Percentiles rank a stretch among this genome's conserved stretches.
phyloP scores from a whole-genome alignment of 2,797 vertebrate species.

The Acipenser ruthenus region DNA sequence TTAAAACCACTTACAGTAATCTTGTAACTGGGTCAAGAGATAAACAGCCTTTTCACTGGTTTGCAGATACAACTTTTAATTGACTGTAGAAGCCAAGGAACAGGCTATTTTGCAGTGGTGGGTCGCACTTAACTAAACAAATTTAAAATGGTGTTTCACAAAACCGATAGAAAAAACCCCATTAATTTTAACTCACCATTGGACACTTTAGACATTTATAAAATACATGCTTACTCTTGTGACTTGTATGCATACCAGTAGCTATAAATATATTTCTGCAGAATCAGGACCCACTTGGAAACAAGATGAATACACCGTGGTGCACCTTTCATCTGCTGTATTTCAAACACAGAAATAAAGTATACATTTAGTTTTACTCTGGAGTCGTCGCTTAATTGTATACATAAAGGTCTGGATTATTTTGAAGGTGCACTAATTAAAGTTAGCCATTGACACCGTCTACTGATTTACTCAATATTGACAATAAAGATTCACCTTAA shows the following conservation, averaged over 20 bases:
- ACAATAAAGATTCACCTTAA: slow-evolving; percentile 47
- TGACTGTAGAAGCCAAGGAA: slow-evolving; percentile 15
- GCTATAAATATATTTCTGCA: no score
- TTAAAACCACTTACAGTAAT: slow-evolving; percentile 47
- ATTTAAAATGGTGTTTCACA: no score
- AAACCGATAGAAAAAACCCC: no score
- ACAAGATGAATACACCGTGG: no score
- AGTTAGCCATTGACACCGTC: slow-evolving; percentile 37
- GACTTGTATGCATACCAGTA: no score
- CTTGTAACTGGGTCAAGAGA: slow-evolving; percentile 58
- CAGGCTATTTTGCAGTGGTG: slow-evolving; percentile 12
- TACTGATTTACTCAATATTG: slow-evolving; percentile 32
- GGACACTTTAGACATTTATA: no score
- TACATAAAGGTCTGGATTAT: not conserved
- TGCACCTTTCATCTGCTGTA: no score
- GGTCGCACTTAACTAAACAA: slow-evolving; percentile 2
- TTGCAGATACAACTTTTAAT: slow-evolving; percentile 46
- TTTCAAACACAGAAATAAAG: no score
- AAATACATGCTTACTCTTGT: no score
- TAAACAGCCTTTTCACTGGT: slow-evolving; percentile 43
- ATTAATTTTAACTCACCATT: no score
- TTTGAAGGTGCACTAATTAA: not conserved
- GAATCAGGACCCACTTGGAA: no score
- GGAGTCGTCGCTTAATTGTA: not conserved
- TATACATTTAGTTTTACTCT: slow-evolving; percentile 10